Percentiles rank a stretch among this genome's conserved stretches.
These are phyloP conservation scores for Monochamus saltuarius DNA, from an alignment of 1,140 invertebrate species.

Conservation along the genomic window DNA sequence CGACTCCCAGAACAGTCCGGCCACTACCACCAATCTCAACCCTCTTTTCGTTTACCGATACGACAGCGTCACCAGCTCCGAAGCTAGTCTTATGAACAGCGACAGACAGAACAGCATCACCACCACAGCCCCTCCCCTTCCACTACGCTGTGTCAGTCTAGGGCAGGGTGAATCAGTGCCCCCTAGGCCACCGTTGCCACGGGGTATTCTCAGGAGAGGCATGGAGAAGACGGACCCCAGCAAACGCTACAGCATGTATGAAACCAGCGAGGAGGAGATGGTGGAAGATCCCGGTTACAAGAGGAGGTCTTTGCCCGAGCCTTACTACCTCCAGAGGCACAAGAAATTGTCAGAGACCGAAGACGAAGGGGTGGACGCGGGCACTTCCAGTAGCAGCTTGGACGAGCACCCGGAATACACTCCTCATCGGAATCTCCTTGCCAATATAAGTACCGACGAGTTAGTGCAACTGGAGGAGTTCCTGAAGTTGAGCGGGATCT, in stretches of 20 bases:
- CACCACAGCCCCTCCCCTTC: slow-evolving; percentile 56
- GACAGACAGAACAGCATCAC: slow-evolving; percentile 56
- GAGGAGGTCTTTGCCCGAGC: slow-evolving; percentile 70
- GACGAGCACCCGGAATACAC: slow-evolving; percentile 54
- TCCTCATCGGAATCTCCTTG: slow-evolving; percentile 47
- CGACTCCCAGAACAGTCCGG: slow-evolving; percentile 66
- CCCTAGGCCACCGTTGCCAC: slow-evolving; percentile 69
- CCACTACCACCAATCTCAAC: slow-evolving; percentile 59
- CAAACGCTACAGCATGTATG: slow-evolving; percentile 80
- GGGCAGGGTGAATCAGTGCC: slow-evolving; percentile 61
- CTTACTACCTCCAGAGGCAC: slow-evolving; percentile 60
- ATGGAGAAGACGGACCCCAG: slow-evolving; percentile 47
- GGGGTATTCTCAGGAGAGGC: slow-evolving; percentile 60
- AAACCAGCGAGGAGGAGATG: slow-evolving; percentile 60
- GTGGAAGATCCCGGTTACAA: slow-evolving; percentile 53
- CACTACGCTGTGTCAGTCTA: slow-evolving; percentile 66
- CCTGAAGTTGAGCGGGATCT: slow-evolving; percentile 70
- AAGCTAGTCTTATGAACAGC: slow-evolving; percentile 60
- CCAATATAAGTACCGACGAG: slow-evolving; percentile 61
- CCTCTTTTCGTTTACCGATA: slow-evolving; percentile 80
- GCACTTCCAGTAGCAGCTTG: slow-evolving; percentile 49
- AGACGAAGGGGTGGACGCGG: slow-evolving; percentile 56
- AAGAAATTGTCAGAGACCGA: slow-evolving; percentile 61
- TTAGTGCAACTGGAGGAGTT: slow-evolving; percentile 72
- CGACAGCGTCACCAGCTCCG: slow-evolving; percentile 71